A percentile compares a stretch with the other conserved stretches of the same genome.
Evolutionary conservation across 2,888 invertebrate species (phyloP).

Genomic region (Tholera decimalis): DNA sequence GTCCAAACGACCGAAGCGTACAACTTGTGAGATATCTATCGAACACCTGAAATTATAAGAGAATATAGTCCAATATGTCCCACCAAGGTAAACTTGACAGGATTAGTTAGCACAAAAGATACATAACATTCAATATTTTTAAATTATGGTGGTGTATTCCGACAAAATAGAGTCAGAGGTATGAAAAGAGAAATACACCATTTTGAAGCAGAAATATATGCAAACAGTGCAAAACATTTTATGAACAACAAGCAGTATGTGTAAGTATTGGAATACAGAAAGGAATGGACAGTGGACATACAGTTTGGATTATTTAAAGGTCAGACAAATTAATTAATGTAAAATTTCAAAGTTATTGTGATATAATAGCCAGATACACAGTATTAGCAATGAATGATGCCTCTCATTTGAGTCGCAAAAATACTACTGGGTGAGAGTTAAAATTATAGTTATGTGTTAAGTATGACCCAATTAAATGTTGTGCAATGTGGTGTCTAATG

Average conservation of each 20-base stretch:
- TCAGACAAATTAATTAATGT: not conserved
- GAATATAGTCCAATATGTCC: conserved; percentile 11
- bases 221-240: conserved; percentile 52
- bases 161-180: not conserved
- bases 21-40: conserved; percentile 87
- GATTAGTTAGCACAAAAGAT: conserved; percentile 47
- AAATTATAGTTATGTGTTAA: conserved; percentile 22
- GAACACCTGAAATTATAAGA: conserved; percentile 80
- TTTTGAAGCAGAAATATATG: conserved; percentile 12
- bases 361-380: conserved; percentile 13
- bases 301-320: conserved; percentile 25
- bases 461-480: conserved; percentile 11
- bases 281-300: conserved; percentile 25
- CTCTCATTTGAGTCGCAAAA: conserved; percentile 8
- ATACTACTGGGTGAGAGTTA: conserved; percentile 29
- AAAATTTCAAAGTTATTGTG: conserved; percentile 22
- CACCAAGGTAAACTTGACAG: conserved; percentile 1
- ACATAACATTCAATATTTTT: conserved; percentile 10
- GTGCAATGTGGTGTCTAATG: conserved; percentile 37
- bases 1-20: conserved; percentile 85
- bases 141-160: conserved; percentile 23
- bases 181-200: conserved; percentile 13
- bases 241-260: conserved; percentile 47
- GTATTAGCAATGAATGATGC: conserved; percentile 37
- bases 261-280: conserved; percentile 43